phyloP scores from a whole-genome alignment of 1,140 invertebrate genomes.

The Andrena cerasifolii region DNA sequence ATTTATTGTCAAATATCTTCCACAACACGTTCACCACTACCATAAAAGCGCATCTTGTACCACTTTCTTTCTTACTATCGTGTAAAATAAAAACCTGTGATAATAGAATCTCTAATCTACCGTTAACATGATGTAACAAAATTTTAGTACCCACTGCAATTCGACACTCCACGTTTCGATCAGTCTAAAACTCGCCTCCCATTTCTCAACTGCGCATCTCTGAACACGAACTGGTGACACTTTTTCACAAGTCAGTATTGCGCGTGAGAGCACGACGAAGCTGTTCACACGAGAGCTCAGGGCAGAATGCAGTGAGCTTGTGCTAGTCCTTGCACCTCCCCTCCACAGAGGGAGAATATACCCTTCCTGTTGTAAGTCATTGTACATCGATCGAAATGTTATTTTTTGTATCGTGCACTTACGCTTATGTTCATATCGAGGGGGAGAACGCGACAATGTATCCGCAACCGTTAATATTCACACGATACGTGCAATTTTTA shows the following conservation, averaged over 20 bases:
- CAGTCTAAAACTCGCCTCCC: too few relatives aligned
- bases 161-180: too few relatives aligned
- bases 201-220: too few relatives aligned
- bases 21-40: too few relatives aligned
- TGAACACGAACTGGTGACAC: too few relatives aligned
- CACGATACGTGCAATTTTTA: neutral
- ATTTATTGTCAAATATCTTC: too few relatives aligned
- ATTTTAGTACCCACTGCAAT: too few relatives aligned
- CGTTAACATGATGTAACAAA: too few relatives aligned
- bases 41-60: too few relatives aligned
- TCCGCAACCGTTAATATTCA: neutral
- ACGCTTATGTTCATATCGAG: neutral
- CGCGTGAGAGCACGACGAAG: neutral
- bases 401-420: neutral
- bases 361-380: neutral
- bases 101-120: too few relatives aligned
- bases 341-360: neutral
- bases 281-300: neutral
- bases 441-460: neutral
- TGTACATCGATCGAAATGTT: neutral
- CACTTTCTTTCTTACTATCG: too few relatives aligned
- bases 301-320: neutral
- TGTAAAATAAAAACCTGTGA: too few relatives aligned
- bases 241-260: neutral
- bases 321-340: neutral